Evolutionary conservation across 2,888 invertebrate species (phyloP), one percentile per base, ranked within the genome.

Genomic region (Linnaemya tessellans): DNA sequence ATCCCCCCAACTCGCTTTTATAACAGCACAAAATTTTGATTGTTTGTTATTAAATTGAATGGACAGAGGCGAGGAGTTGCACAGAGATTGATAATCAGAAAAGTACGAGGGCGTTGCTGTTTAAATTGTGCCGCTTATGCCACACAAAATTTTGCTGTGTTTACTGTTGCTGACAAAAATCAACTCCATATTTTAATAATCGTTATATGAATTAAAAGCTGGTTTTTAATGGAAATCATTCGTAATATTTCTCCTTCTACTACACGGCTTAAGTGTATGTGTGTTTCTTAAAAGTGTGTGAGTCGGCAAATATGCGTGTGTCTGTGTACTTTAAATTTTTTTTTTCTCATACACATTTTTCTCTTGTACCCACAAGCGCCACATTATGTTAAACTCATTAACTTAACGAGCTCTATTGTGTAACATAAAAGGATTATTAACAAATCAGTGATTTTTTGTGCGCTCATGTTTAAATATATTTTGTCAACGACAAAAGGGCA

Each of bases 391-490:
- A 84, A 87, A 87, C 84, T 87, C 89, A 87, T 87, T 88, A 87
- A 87, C 88, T 90, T 91, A 91, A 90, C 91, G 90, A 90, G 90
- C 89, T 88, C 89, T 88, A 90, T 90, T 90, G 91, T 90, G 89
- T 60, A 79, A 78, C 88, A 89, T 91, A 91, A 91, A 91, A 90
- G 91, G 91, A 91, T 91, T 91, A 91, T 90, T 90, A 89, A 90
- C 91, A 91, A 91, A 90, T 91, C 91, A 91, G 90, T 91, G 91
- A 89, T 88, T 91, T 90, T 86, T 82, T 84, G 73, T 82, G 77
- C 77, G 73, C 87, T 84, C 84, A 84, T 86, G 84, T 86, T 84
- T 81, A 80, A 84, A 90, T 74, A 67, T 89, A 90, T 90, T 90
- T 89, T 89, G 89, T 89, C 90, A 90, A 88, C 82, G 79, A 71